These are phyloP conservation scores for Arbacia lixula DNA, from an alignment of 53 echinoderm and acorn worm genomes.

Conservation along the genomic window DNA sequence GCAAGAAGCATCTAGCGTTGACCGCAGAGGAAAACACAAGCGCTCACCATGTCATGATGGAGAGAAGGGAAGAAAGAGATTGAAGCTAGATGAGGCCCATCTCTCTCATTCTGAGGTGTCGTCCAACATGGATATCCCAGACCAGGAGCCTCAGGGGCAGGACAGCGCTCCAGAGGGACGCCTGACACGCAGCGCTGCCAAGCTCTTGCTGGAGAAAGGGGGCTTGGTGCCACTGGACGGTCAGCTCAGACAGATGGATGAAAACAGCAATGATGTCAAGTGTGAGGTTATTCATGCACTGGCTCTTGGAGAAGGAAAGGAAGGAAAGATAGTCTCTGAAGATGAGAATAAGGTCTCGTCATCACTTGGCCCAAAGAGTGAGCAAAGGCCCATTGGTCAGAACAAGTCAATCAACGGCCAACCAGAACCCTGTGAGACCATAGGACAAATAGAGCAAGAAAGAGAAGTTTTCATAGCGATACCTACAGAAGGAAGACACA, in stretches of 20 bases:
- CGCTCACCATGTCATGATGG: conserved; percentile 8
- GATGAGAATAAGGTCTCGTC: conserved; percentile 22
- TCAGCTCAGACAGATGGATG: not conserved
- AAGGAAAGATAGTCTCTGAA: not conserved
- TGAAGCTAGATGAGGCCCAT: not conserved
- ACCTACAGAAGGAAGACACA: conserved; percentile 8
- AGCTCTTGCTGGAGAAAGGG: not conserved
- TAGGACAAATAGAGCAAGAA: not conserved
- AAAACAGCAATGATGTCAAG: not conserved
- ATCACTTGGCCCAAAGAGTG: not conserved
- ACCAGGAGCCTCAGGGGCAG: not conserved
- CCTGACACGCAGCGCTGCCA: not conserved
- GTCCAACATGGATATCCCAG: not conserved
- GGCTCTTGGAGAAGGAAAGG: too few relatives aligned
- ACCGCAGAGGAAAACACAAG: conserved; percentile 2
- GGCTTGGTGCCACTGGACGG: not conserved
- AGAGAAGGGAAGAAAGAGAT: not conserved
- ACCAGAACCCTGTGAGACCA: not conserved
- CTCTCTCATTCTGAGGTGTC: not conserved
- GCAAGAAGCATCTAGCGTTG: not conserved
- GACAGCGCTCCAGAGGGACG: not conserved
- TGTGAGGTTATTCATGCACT: not conserved
- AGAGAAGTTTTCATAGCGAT: not conserved
- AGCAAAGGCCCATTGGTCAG: not conserved
- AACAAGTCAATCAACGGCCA: not conserved